Base-by-base conservation (phyloP, 2,113 vertebrate genomes). In the Podiceps cristatus region DNA sequence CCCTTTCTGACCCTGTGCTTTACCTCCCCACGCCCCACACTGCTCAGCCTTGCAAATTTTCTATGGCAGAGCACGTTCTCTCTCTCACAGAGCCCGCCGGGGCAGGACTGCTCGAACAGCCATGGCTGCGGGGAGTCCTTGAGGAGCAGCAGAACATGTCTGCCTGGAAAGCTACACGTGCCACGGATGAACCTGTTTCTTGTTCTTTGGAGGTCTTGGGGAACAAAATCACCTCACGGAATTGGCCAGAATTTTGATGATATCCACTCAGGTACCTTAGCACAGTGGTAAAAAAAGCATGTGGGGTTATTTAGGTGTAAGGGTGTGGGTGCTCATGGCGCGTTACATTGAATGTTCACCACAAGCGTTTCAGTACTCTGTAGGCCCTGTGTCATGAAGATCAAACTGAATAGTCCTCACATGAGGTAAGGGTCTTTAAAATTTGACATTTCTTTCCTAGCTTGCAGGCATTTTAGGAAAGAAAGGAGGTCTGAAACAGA, bases 131-230 rank as follows among this genome's bases (percentile, higher is more conserved):
- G 56, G 59, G 45, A 79, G 19, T 42, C 83, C 63, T 29, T 8
- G 50, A 66, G 67, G 63, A 58, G n/a, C 0, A 3, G 66, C 69
- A 74, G 58, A 71, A 55, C 8, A 1, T 0, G 12, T 42, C 89
- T 67, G 42, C 84, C 73, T 52, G 50, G 50, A 49, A 56, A 29
- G n/a, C 53, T 9, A 15, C 2, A 0, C 6, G 6, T 69, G 56
- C 72, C 0, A 0, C 6, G 18, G 7, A 15, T 7, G 42, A 90
- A 23, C 55, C n/a, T 5, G 0, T 22, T 28, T 29, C 66, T 73
- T 8, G 2, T 10, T 27, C 13, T 50, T 58, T 33, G 37, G 33
- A 79, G 72, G 47, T 69, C 83, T 15, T 6, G 0, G 60, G 69
- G 66, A 63, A 79, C 17, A 50, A 66, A 64, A 59, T 7, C 12